phyloP scores from a whole-genome alignment of 2,888 invertebrate genomes.

The Sturmia bella region DNA sequence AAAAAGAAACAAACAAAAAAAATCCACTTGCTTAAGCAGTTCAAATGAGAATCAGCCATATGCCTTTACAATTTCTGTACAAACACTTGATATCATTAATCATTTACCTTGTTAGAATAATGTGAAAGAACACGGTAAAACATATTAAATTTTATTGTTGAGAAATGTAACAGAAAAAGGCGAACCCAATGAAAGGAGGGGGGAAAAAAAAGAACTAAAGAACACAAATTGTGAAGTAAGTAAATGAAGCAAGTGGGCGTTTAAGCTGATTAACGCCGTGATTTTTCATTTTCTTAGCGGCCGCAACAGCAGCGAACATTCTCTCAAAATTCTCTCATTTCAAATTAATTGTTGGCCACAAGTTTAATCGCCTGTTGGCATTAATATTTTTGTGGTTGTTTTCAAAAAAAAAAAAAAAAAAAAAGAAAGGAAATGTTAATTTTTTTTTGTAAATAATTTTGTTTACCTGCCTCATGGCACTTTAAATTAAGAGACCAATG shows the following conservation, averaged over 20 bases:
- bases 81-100: slow-evolving; percentile 61
- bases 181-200: not conserved
- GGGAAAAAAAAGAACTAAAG: not conserved
- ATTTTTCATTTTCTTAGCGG: slow-evolving; percentile 37
- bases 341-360: slow-evolving; percentile 11
- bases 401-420: no score
- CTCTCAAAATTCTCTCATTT: not conserved
- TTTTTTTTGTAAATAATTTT: no score
- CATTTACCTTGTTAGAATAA: slow-evolving; percentile 48
- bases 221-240: not conserved
- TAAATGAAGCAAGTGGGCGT: slow-evolving; percentile 54
- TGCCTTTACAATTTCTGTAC: not conserved
- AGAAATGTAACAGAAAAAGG: not conserved
- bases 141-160: slow-evolving; percentile 28
- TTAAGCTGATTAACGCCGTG: slow-evolving; percentile 63
- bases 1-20: no score
- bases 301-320: not conserved
- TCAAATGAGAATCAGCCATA: no score
- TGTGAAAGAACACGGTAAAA: slow-evolving; percentile 33
- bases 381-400: no score
- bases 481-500: no score
- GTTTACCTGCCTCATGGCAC: no score
- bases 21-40: no score
- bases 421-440: no score
- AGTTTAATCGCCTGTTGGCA: no score